A percentile compares a stretch with the other conserved stretches of the same genome.
These are phyloP conservation scores for Rotaria sp. DNA, from an alignment of 2,888 invertebrate species.

Conservation along the genomic window DNA sequence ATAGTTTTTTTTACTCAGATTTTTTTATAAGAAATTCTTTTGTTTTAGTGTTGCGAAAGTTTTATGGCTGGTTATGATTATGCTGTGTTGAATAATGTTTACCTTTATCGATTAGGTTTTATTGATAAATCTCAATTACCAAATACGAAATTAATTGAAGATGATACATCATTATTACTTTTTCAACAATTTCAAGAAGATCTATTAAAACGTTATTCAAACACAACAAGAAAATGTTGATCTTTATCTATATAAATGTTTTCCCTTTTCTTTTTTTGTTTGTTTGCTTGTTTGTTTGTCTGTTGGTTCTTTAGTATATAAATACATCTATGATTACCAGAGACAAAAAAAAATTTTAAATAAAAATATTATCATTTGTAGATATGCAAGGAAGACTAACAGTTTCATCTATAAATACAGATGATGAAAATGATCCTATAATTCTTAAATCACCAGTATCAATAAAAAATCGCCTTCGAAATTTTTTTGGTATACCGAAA, in stretches of 20 bases:
- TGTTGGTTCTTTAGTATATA: neutral
- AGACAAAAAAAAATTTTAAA: neutral
- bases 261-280: neutral
- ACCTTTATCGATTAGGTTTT: constrained; percentile 8
- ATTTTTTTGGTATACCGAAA: neutral
- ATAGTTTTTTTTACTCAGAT: neutral
- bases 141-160: neutral
- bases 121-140: neutral
- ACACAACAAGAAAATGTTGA: constrained; percentile 2
- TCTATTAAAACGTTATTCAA: neutral
- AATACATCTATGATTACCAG: neutral
- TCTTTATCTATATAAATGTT: neutral
- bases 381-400: neutral
- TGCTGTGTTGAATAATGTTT: constrained; percentile 18
- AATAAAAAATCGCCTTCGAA: neutral
- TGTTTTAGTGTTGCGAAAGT: constrained; percentile 9
- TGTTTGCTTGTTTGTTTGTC: neutral
- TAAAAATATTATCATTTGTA: neutral
- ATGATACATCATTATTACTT: constrained; percentile 8
- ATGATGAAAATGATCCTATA: neutral
- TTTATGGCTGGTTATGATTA: constrained; percentile 18
- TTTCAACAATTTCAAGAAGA: constrained; percentile 19
- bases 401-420: neutral
- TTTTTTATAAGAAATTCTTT: too few species aligned
- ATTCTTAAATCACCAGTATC: neutral